A percentile compares a stretch with the other conserved stretches of the same genome.
These are phyloP conservation scores for Mactra quadrangularis DNA, from an alignment of 1,140 invertebrate species.

Conservation along the genomic window DNA sequence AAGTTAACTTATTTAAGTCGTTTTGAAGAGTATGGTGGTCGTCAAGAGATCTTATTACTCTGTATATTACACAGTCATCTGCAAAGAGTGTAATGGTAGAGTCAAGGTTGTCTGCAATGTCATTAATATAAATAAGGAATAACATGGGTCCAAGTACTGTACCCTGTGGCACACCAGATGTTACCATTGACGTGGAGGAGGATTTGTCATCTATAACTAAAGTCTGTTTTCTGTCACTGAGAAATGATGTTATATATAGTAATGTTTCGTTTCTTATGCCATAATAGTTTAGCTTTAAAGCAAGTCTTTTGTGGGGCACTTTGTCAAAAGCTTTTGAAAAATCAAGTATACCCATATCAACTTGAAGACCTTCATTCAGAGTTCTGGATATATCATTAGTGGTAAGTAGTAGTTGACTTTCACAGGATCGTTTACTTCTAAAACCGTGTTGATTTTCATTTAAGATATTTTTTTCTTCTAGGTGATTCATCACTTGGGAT, in stretches of 20 bases:
- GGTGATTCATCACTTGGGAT: constrained; percentile 58
- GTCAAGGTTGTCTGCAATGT: not conserved
- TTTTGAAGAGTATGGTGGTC: no score
- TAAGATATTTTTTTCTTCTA: constrained; percentile 50
- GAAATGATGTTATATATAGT: constrained; percentile 47
- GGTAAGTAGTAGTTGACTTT: constrained; percentile 54
- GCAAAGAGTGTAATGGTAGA: constrained; percentile 12
- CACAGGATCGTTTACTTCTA: constrained; percentile 51
- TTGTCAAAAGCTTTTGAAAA: constrained; percentile 66
- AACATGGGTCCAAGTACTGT: constrained; percentile 6
- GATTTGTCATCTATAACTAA: constrained; percentile 11
- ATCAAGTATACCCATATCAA: constrained; percentile 54
- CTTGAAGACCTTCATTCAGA: constrained; percentile 24
- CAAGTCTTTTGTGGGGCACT: constrained; percentile 41
- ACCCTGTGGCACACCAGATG: constrained; percentile 34
- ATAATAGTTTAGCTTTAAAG: constrained; percentile 45
- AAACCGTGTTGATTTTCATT: constrained; percentile 59
- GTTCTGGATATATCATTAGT: constrained; percentile 36
- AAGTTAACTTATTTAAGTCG: no score
- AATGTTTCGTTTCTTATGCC: constrained; percentile 11
- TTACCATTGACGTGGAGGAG: constrained; percentile 24
- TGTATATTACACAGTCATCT: no score
- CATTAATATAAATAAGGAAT: constrained; percentile 14
- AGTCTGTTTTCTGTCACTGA: constrained; percentile 46
- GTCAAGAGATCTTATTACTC: no score